phyloP scores from a whole-genome alignment of 1,140 invertebrate species.

The Cecropterus lyciades region DNA sequence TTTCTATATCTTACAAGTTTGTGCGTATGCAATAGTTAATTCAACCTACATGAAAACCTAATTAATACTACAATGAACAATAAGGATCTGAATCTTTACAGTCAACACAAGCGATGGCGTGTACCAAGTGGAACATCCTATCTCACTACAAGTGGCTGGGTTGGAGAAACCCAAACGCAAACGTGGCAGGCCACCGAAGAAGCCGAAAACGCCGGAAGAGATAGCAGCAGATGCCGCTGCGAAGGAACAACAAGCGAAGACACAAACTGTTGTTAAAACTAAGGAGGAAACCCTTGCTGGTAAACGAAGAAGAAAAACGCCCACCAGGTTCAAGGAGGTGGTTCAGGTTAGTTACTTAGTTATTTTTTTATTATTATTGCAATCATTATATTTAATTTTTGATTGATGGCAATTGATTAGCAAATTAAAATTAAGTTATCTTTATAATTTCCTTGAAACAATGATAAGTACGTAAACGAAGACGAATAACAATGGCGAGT shows the following conservation, averaged over 20 bases:
- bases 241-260: conserved; percentile 51
- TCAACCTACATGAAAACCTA: no score
- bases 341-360: conserved; percentile 83
- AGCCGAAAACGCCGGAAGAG: conserved; percentile 84
- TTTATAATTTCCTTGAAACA: no score
- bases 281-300: conserved; percentile 84
- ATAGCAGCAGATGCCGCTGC: conserved; percentile 54
- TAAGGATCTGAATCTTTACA: conserved; percentile 14
- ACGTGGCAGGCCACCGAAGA: conserved; percentile 89
- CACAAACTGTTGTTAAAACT: conserved; percentile 50
- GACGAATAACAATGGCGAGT: no score
- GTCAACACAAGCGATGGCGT: conserved; percentile 66
- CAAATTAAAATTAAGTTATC: no score
- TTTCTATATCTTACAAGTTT: no score
- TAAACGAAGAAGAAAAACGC: conserved; percentile 87
- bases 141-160: conserved; percentile 85
- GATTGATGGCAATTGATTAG: no score
- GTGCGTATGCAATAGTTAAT: no score
- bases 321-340: conserved; percentile 87
- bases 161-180: conserved; percentile 88
- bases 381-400: conserved; percentile 20
- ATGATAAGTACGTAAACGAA: no score
- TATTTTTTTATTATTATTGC: no score
- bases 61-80: no score
- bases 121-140: conserved; percentile 70